A percentile compares a stretch with the other conserved stretches of the same genome.
Conservation (phyloP, 2,113 vertebrate species). For the Nerophis lumbriciformis region DNA sequence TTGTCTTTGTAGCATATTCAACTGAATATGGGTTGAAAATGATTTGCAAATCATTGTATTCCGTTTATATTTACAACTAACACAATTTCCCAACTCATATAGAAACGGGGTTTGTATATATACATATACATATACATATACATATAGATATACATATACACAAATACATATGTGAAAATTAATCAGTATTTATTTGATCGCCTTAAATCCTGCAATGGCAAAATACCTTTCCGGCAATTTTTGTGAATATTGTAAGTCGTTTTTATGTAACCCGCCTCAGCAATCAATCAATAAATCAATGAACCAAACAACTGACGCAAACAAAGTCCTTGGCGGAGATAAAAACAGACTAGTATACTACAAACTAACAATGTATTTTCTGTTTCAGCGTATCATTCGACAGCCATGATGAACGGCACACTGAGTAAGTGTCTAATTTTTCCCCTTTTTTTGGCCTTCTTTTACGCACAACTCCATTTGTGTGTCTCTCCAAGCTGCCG, state of each 20-base stretch:
- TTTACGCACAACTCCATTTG: not conserved
- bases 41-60: too few species aligned
- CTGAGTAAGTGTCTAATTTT: conserved; percentile 31
- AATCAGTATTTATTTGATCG: too few species aligned
- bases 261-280: not conserved
- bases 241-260: not conserved
- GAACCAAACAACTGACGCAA: not conserved
- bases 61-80: too few species aligned
- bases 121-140: too few species aligned
- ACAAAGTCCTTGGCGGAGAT: not conserved
- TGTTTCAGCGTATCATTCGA: conserved; percentile 27
- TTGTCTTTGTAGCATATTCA: too few species aligned
- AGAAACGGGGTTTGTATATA: too few species aligned
- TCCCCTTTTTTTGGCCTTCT: not conserved
- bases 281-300: not conserved
- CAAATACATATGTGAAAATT: too few species aligned
- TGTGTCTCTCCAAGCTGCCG: not conserved
- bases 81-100: too few species aligned
- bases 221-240: not conserved
- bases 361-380: not conserved
- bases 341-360: not conserved
- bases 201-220: too few species aligned
- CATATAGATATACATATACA: too few species aligned
- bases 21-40: too few species aligned
- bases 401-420: not conserved